A percentile compares a stretch with the other conserved stretches of the same genome.
phyloP scores from a whole-genome alignment of 2,797 vertebrate species.

The Aphelocoma californica region DNA sequence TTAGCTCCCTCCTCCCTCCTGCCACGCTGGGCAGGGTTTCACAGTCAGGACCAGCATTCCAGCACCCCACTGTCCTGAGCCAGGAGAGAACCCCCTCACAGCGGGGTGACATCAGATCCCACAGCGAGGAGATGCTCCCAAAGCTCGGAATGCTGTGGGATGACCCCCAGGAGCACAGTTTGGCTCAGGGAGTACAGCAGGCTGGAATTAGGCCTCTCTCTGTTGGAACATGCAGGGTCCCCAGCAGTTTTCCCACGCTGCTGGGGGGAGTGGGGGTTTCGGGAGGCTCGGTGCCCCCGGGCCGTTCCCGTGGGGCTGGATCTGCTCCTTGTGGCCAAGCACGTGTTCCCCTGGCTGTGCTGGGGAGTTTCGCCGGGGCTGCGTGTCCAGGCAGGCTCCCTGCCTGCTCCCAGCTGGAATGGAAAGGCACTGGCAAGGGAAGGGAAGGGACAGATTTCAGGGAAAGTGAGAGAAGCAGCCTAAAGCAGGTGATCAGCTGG shows the following conservation, averaged over 20 bases:
- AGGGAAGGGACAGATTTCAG: conserved; percentile 16
- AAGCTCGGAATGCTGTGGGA: neutral
- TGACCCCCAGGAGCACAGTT: conserved; percentile 7
- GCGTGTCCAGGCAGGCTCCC: conserved; percentile 55
- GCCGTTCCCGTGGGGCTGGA: conserved; percentile 34
- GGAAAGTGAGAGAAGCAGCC: neutral
- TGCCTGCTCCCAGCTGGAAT: neutral
- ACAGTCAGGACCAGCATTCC: neutral
- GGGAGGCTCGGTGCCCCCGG: conserved; percentile 47
- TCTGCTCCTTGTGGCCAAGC: conserved; percentile 54
- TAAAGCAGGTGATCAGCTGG: neutral
- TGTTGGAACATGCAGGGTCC: conserved; percentile 58
- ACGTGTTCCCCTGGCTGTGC: conserved; percentile 14
- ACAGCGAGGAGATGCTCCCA: rapidly evolving
- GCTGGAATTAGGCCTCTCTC: neutral
- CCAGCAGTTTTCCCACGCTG: conserved; percentile 50
- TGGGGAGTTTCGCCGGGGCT: conserved; percentile 23
- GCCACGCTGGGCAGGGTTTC: neutral
- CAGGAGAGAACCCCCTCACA: neutral
- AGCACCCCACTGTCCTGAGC: neutral
- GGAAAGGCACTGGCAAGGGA: neutral
- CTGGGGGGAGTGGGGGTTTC: conserved; percentile 25
- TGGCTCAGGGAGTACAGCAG: neutral
- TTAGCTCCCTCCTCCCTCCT: neutral
- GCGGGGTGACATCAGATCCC: rapidly evolving